Evolutionary conservation across 2,888 invertebrate genomes (phyloP), one percentile per base, ranked within the genome.

Genomic region (Eueremaeus valkanovi): DNA sequence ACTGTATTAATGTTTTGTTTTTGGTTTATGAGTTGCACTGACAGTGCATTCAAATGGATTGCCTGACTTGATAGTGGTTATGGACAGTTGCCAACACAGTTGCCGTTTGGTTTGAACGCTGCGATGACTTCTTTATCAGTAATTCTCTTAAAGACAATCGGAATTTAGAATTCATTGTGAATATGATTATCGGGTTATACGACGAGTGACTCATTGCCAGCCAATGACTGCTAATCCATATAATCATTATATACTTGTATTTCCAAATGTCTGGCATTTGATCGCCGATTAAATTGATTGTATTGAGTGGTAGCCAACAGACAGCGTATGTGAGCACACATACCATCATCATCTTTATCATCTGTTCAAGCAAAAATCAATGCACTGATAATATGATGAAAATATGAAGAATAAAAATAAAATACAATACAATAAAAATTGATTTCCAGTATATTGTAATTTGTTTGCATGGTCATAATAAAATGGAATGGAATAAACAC

Each of bases 111-210:
- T 8, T 55, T 9, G 55, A 55, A 21, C 55, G 49, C 3, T 55
- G 3, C 8, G 55, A 8, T 3, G 8, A 6, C 13, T 3, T 11
- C 9, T 55, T 55, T 24, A 24, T 55, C 45, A 55, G 3, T 55
- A 55, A 13, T 55, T 61, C 31, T 61, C 31, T 61, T 16, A 61
- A 61, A 31, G 8, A 31, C 16, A 31, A 31, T 13, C 92, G 87
- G 82, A 92, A 93, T 76, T 90, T 87, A 16, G 88, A 88, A 83
- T 93, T 93, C 92, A 93, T 92, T 85, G 90, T 91, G 84, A 91
- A 90, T 83, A 92, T 92, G 81, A 93, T 93, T 80, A 93, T 88
- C 40, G 92, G 92, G 83, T 93, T 93, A 86, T 92, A 92, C 84
- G 42, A 42, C 24, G 68, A 36, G 55, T 92, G 92, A 0, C 92